These are phyloP conservation scores for Tympanuchus pallidicinctus DNA, from an alignment of 2,113 vertebrate genomes.

Conservation along the genomic window DNA sequence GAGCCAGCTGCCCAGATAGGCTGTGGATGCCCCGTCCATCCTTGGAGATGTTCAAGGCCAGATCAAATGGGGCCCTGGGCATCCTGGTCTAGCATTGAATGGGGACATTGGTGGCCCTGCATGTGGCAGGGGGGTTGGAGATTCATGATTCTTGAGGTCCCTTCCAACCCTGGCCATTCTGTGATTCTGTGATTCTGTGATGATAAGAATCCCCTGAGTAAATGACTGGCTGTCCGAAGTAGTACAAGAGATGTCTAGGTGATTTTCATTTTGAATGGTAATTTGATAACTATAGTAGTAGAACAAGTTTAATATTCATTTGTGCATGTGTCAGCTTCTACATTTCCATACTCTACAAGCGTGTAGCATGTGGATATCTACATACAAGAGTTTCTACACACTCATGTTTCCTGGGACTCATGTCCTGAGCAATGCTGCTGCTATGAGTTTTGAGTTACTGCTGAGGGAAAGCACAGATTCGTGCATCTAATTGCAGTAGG, in stretches of 20 bases:
- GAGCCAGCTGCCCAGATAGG: no score
- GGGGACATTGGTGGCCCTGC: no score
- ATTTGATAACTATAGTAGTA: background rate
- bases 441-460: background rate
- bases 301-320: background rate
- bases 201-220: background rate
- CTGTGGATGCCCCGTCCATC: background rate
- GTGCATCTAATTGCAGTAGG: no score
- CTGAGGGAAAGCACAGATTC: background rate
- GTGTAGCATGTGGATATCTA: background rate
- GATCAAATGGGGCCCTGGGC: no score
- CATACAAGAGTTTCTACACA: background rate
- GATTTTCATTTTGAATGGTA: background rate
- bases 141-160: no score
- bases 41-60: no score
- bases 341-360: fast-evolving
- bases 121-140: no score
- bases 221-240: background rate
- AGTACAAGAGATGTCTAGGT: background rate
- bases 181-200: no score
- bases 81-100: no score
- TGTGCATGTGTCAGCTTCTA: background rate
- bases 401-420: background rate
- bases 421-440: background rate
- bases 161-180: no score